These are phyloP conservation scores for Pampusana beccarii DNA, from an alignment of 2,113 vertebrate genomes.

Conservation along the genomic window DNA sequence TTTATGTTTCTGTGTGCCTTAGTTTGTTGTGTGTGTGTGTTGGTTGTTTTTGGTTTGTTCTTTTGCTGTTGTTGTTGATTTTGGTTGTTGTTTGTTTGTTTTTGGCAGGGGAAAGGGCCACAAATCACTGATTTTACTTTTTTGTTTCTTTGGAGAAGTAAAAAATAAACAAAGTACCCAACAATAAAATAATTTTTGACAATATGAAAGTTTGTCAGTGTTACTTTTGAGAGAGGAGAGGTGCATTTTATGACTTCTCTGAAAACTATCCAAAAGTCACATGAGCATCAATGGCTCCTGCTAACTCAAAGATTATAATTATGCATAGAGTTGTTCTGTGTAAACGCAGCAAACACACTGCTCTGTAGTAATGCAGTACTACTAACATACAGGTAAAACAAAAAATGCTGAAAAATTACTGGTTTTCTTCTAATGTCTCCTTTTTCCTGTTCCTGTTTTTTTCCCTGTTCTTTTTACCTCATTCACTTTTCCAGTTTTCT, in stretches of 20 bases:
- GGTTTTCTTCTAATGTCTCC: background rate
- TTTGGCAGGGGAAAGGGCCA: no score
- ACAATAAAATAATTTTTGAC: background rate
- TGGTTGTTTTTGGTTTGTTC: background rate
- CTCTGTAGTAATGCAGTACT: background rate
- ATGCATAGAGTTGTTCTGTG: background rate
- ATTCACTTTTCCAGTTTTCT: background rate
- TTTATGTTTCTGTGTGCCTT: background rate
- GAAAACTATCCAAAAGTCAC: background rate
- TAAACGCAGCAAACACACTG: background rate
- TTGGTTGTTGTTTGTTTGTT: no score
- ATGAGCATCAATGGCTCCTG: background rate
- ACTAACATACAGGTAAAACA: background rate
- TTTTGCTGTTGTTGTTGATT: background rate
- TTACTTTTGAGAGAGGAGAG: background rate
- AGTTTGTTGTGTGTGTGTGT: no score
- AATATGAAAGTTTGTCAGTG: fast-evolving
- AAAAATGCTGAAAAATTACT: background rate
- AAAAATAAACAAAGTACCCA: background rate
- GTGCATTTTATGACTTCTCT: background rate
- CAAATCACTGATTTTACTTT: background rate
- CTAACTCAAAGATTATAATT: background rate
- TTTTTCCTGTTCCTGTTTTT: background rate
- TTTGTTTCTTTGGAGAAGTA: background rate
- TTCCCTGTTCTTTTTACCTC: background rate